phyloP scores from a whole-genome alignment of 92 coral and sea anemone species.

The Bergia sp. region DNA sequence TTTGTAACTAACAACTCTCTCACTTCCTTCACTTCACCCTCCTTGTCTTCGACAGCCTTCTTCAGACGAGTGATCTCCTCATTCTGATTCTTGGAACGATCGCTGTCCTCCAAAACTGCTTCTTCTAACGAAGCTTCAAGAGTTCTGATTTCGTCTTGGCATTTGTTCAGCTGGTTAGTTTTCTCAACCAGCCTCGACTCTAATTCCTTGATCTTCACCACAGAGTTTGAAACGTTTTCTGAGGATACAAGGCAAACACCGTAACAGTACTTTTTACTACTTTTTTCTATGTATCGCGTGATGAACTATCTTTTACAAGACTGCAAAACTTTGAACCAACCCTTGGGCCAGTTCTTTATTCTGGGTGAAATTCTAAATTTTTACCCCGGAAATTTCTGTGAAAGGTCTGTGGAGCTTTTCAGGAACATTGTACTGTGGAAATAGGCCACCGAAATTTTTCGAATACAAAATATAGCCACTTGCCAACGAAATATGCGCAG shows the following conservation, averaged over 20 bases:
- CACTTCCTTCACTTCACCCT: constrained; percentile 13
- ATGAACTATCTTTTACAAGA: no score
- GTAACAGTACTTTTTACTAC: background rate
- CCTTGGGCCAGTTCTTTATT: no score
- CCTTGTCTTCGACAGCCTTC: constrained; percentile 30
- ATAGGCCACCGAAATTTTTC: no score
- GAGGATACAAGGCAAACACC: background rate
- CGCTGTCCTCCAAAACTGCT: constrained; percentile 25
- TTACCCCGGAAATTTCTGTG: no score
- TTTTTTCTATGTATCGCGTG: no score
- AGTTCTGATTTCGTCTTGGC: constrained; percentile 41
- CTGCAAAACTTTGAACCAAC: no score
- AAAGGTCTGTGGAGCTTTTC: no score
- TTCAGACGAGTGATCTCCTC: constrained; percentile 24
- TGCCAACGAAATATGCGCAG: no score
- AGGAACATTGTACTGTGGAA: no score
- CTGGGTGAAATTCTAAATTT: no score
- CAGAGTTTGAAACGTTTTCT: constrained; percentile 34
- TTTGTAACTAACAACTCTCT: constrained; percentile 7
- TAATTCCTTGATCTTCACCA: constrained; percentile 24
- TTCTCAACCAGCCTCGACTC: constrained; percentile 19
- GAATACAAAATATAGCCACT: no score
- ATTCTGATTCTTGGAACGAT: constrained; percentile 19
- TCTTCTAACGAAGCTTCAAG: constrained; percentile 45
- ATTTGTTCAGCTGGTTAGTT: background rate